Conservation (phyloP, 2,797 vertebrate genomes). For the Poeciliopsis gracilis region DNA sequence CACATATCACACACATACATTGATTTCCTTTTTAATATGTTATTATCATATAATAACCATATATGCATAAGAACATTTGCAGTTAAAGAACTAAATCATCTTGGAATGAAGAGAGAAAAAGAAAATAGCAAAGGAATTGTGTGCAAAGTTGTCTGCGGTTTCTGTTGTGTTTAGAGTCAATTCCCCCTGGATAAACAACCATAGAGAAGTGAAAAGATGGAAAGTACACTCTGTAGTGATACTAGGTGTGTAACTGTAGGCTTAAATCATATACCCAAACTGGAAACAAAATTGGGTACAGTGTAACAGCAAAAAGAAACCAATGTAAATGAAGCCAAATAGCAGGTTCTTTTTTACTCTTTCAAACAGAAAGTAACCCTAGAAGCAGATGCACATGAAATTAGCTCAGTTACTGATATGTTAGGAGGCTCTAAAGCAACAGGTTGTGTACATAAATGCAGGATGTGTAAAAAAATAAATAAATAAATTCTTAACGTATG, state of each 20-base stretch:
- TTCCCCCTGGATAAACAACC: not conserved
- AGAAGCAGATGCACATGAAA: not conserved
- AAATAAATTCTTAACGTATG: not conserved
- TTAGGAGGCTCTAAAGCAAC: not conserved
- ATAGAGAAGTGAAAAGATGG: slow-evolving; percentile 1
- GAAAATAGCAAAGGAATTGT: not conserved
- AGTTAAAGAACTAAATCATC: not conserved
- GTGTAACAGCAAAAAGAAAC: not conserved
- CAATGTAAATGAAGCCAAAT: not conserved
- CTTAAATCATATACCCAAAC: not conserved
- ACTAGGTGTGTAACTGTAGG: not conserved
- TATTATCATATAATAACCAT: not conserved
- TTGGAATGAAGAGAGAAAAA: not conserved
- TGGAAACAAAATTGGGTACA: not conserved
- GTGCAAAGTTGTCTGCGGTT: not conserved
- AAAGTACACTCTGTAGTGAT: not conserved
- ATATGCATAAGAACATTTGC: not conserved
- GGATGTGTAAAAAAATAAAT: not conserved
- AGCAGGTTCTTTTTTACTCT: not conserved
- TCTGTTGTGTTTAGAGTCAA: not conserved
- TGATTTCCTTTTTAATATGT: not conserved
- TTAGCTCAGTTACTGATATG: not conserved
- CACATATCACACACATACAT: slow-evolving; percentile 1
- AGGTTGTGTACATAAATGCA: not conserved
- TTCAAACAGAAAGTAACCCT: not conserved